Conservation (phyloP, 1,140 invertebrate species). For the Drosophila suzukii region DNA sequence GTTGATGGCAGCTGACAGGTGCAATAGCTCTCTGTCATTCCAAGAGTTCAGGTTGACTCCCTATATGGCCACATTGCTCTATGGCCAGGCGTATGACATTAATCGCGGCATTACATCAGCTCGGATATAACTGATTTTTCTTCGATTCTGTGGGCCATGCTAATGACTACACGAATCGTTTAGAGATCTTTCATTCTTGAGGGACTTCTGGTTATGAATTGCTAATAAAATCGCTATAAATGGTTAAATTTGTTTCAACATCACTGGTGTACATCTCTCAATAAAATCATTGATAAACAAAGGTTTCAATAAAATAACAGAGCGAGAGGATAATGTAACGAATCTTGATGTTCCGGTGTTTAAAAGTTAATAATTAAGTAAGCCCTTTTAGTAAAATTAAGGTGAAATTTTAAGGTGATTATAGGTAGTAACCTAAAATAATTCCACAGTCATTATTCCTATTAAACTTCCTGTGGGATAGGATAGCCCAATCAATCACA, state of each 20-base stretch:
- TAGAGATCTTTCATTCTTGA: background rate
- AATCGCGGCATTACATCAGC: constrained; percentile 73
- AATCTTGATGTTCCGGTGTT: too few relatives aligned
- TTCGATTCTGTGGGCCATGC: constrained; percentile 3
- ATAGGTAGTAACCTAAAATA: background rate
- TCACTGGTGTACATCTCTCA: too few relatives aligned
- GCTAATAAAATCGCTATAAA: too few relatives aligned
- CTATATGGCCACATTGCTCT: constrained; percentile 9
- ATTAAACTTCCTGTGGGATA: background rate
- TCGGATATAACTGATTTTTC: constrained; percentile 6
- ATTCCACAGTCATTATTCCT: background rate
- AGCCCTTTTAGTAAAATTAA: too few relatives aligned
- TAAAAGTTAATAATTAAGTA: too few relatives aligned
- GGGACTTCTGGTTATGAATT: background rate
- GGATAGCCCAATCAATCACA: constrained; percentile 13
- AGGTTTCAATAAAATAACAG: too few relatives aligned
- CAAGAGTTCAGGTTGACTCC: constrained; percentile 34
- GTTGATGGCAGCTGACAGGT: constrained; percentile 60
- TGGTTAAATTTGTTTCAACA: too few relatives aligned
- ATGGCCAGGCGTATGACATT: constrained; percentile 47
- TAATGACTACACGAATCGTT: constrained; percentile 10
- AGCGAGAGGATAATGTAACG: too few relatives aligned
- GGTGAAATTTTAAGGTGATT: too few relatives aligned
- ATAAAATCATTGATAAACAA: too few relatives aligned
- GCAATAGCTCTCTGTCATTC: constrained; percentile 30